Percentiles rank a stretch among this genome's conserved stretches.
phyloP scores from a whole-genome alignment of 2,888 invertebrate genomes.

The Xanthia togata region DNA sequence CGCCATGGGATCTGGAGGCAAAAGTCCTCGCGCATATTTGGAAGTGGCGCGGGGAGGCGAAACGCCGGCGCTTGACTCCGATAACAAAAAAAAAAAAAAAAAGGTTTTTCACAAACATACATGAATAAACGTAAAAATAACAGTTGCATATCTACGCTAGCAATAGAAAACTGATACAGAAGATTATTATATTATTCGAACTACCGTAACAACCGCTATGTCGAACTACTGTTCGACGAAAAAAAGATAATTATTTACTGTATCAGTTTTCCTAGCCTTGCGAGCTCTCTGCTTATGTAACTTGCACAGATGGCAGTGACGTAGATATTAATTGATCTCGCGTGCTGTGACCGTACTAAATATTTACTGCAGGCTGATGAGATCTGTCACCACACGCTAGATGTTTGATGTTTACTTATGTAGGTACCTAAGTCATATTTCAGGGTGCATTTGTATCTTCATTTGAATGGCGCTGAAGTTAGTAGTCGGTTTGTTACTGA shows the following conservation, averaged over 20 bases:
- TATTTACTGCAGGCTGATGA: conserved; percentile 3
- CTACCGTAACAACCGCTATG: too few species aligned
- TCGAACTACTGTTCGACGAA: too few species aligned
- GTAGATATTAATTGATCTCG: conserved; percentile 14
- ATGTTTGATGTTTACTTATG: conserved; percentile 3
- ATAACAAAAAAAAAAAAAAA: neutral
- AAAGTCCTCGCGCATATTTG: too few species aligned
- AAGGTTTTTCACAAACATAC: neutral
- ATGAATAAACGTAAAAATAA: too few species aligned
- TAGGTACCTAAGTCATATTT: neutral
- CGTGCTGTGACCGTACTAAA: conserved; percentile 24
- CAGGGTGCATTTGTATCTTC: neutral
- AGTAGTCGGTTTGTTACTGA: neutral
- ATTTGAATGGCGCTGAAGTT: neutral
- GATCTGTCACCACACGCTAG: conserved; percentile 1
- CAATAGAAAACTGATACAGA: neutral
- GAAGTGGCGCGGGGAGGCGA: too few species aligned
- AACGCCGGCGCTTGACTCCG: too few species aligned
- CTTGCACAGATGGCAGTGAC: conserved; percentile 22
- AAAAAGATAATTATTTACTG: neutral
- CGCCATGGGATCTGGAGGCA: too few species aligned
- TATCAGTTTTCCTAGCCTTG: neutral
- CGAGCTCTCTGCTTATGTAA: conserved; percentile 1
- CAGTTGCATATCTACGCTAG: neutral
- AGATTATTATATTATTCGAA: too few species aligned